A percentile compares a stretch with the other conserved stretches of the same genome.
Evolutionary conservation across 1,140 invertebrate genomes (phyloP).

Genomic region (Acromyrmex heyeri): DNA sequence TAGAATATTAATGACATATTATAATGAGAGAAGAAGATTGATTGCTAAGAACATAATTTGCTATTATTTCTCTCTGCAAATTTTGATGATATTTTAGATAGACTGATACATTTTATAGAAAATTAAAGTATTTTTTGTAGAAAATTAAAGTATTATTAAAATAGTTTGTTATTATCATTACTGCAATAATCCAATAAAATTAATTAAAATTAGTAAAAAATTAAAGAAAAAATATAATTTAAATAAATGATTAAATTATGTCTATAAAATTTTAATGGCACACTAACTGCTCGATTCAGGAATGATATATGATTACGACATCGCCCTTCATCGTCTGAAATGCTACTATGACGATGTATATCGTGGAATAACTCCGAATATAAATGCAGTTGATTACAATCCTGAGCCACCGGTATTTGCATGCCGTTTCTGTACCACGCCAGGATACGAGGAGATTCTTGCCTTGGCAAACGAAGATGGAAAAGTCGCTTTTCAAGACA

Average conservation of each 20-base stretch:
- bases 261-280: neutral
- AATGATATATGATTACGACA: constrained; percentile 79
- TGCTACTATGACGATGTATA: constrained; percentile 81
- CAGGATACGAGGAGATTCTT: constrained; percentile 90
- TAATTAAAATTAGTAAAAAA: neutral
- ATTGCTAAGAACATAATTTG: neutral
- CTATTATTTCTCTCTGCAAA: neutral
- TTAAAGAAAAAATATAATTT: neutral
- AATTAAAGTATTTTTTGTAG: neutral
- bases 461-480: constrained; percentile 95
- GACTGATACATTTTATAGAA: neutral
- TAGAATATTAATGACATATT: neutral
- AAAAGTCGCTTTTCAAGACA: constrained; percentile 89
- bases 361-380: constrained; percentile 81
- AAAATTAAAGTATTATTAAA: neutral
- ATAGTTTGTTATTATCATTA: neutral
- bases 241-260: neutral
- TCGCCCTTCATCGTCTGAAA: constrained; percentile 81
- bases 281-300: constrained; percentile 65
- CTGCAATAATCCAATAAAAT: neutral
- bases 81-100: neutral
- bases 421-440: constrained; percentile 84
- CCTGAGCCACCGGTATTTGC: constrained; percentile 84
- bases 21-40: neutral
- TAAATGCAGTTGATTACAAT: constrained; percentile 74